These are phyloP conservation scores for Eugnorisma glareosa DNA, from an alignment of 2,888 invertebrate genomes.

Conservation along the genomic window DNA sequence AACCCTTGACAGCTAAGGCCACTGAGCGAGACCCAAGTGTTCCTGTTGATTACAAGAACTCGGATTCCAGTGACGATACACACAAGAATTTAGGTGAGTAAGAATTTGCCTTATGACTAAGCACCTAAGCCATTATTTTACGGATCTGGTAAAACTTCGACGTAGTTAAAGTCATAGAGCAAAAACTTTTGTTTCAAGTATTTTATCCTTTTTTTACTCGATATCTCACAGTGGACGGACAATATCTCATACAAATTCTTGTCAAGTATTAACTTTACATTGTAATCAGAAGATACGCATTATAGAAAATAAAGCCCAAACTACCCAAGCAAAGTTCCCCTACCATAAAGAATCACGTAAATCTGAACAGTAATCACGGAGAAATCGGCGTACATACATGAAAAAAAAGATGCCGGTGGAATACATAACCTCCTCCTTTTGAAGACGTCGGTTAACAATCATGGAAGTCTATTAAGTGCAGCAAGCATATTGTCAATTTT, in stretches of 20 bases:
- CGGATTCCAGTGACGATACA: conserved; percentile 87
- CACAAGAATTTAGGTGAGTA: conserved; percentile 86
- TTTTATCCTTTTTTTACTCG: not conserved
- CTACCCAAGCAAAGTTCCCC: no score
- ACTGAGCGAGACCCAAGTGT: conserved; percentile 79
- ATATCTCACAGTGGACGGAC: no score
- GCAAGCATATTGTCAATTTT: not conserved
- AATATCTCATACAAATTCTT: not conserved
- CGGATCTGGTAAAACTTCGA: not conserved
- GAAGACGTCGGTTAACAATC: not conserved
- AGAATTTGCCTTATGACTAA: conserved; percentile 18
- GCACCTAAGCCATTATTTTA: not conserved
- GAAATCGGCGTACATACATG: not conserved
- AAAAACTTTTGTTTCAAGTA: not conserved
- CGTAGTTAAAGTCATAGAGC: not conserved
- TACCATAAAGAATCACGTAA: no score
- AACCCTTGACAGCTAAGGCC: conserved; percentile 86
- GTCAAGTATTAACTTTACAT: not conserved
- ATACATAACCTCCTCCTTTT: not conserved
- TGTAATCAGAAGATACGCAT: not conserved
- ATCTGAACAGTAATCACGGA: not conserved
- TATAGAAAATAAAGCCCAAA: not conserved
- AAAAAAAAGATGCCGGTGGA: not conserved
- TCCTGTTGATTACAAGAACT: conserved; percentile 79
- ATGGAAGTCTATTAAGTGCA: not conserved